Evolutionary conservation across 2,797 vertebrate genomes (phyloP), one percentile per base, ranked within the genome.

Genomic region (Siniperca undulata): DNA sequence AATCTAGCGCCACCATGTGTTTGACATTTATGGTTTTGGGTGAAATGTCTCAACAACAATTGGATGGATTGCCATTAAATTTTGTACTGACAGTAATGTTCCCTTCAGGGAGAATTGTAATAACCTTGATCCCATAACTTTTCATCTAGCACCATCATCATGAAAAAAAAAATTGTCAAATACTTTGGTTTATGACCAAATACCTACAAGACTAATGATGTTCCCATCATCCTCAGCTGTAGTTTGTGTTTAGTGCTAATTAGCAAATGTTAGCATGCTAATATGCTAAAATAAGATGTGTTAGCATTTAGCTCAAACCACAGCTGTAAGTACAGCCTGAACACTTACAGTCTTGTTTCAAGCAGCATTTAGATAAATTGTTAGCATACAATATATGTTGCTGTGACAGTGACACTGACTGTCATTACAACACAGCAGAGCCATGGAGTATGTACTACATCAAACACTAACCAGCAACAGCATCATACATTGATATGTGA

Each of bases 201-300:
- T 64, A 44, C 0, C n/a, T 65, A 30, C 24, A 27, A 27, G 24
- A 27, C 24, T 3, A 46, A 30, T 30, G 5, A 30, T 1, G 3
- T 34, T 34, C 19, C 5, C 27, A 52, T 30, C 30, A 30, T 30
- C 3, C 30, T 30, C 30, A 30, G 30, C 30, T 30, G 30, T 30
- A 30, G 30, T 30, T 30, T 30, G 30, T 30, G 30, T 30, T 30
- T 3, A 30, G 30, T 30, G 30, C 3, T 30, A 3, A 52, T 22
- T 24, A 55, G 19, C n/a, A 65, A 74, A 74, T 53, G 30, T 12
- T 74, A 30, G 48, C 30, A 53, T 62, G 36, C 10, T 52, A 24
- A 46, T 30, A 8, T 46, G 20, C 11, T n/a, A n/a, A 22, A 38
- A 34, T n/a, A 38, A 61, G 4, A 38, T 30, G 14, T 10, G 16